phyloP scores from a whole-genome alignment of 1,140 invertebrate genomes.

The Trypoxylus dichotomus region DNA sequence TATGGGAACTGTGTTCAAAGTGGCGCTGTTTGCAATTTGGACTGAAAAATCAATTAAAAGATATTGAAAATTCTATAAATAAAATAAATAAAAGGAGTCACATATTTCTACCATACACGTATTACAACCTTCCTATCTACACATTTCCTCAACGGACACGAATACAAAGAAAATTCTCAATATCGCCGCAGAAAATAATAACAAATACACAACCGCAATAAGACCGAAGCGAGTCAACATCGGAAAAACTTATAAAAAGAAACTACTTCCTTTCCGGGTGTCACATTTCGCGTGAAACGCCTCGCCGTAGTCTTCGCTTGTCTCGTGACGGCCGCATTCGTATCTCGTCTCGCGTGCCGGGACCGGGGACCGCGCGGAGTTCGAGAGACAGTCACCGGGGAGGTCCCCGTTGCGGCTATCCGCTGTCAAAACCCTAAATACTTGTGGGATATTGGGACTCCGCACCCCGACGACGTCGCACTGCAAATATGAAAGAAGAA shows the following conservation, averaged over 20 bases:
- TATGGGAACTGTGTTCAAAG: too few relatives aligned
- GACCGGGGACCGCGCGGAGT: background rate
- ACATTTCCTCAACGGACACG: background rate
- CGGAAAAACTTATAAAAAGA: conserved; percentile 12
- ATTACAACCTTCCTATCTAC: too few relatives aligned
- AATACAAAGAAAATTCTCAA: background rate
- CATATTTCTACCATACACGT: too few relatives aligned
- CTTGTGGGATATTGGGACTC: conserved; percentile 20
- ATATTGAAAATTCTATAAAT: too few relatives aligned
- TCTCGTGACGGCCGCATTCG: background rate
- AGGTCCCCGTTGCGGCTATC: conserved; percentile 12
- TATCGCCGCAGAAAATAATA: background rate
- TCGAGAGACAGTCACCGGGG: background rate
- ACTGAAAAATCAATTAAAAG: too few relatives aligned
- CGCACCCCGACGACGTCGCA: background rate
- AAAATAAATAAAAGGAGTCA: too few relatives aligned
- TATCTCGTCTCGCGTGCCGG: background rate
- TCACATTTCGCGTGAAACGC: background rate
- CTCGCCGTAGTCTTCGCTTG: too few relatives aligned
- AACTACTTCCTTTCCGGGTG: conserved; percentile 7
- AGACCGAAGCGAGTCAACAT: background rate
- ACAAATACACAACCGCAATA: conserved; percentile 10
- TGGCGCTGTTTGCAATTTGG: too few relatives aligned
- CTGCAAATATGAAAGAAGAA: conserved; percentile 25
- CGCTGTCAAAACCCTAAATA: conserved; percentile 14